phyloP scores from a whole-genome alignment of 2,113 vertebrate genomes.

The Apteryx mantelli region DNA sequence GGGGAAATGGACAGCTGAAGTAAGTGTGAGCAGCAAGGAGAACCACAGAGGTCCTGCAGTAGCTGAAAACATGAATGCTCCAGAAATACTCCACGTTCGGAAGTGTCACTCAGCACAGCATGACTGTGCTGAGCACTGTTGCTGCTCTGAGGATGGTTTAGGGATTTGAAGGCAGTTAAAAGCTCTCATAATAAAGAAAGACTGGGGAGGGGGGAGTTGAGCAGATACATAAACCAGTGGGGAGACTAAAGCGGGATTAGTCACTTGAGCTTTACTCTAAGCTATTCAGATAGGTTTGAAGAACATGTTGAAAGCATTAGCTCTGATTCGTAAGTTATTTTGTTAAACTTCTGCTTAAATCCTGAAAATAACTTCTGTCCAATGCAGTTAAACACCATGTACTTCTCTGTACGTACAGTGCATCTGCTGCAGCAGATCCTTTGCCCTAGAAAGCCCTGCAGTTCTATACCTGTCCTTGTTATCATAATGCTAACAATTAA shows the following conservation, averaged over 20 bases:
- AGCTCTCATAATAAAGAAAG: accelerated
- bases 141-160: background rate
- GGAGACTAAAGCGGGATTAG: background rate
- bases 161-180: background rate
- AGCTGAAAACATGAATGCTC: background rate
- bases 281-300: background rate
- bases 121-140: background rate
- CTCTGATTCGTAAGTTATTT: background rate
- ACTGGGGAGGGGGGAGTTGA: too few relatives aligned
- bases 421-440: background rate
- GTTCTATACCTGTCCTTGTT: background rate
- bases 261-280: background rate
- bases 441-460: background rate
- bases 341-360: background rate
- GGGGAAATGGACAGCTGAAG: background rate
- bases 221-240: background rate
- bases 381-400: background rate
- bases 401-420: background rate
- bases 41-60: background rate
- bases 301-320: background rate
- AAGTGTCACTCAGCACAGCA: background rate
- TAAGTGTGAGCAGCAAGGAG: background rate
- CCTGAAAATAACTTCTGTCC: background rate
- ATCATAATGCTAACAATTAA: background rate
- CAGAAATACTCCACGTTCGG: background rate